These are phyloP conservation scores for Lanistes nyassanus DNA, from an alignment of 1,140 invertebrate genomes.

Conservation along the genomic window DNA sequence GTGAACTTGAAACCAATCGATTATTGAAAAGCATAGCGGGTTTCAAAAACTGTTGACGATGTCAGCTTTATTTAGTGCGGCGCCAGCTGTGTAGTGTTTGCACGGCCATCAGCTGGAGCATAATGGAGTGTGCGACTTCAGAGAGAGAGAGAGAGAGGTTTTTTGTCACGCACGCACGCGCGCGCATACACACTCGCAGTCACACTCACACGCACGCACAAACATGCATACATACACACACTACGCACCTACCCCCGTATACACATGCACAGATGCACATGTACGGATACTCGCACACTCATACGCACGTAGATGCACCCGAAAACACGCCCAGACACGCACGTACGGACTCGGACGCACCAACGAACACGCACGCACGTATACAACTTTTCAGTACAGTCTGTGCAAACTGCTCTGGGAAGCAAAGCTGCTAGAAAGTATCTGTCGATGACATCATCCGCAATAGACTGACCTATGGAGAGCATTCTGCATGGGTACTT, in stretches of 20 bases:
- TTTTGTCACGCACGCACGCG: neutral
- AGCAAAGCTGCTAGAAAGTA: no score
- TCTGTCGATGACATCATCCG: no score
- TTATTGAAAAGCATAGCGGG: neutral
- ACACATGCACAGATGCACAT: slow-evolving; percentile 22
- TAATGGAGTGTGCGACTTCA: no score
- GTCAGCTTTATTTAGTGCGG: neutral
- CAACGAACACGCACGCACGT: no score
- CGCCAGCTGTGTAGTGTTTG: neutral
- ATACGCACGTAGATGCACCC: slow-evolving; percentile 29
- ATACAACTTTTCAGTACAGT: no score
- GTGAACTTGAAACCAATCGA: no score
- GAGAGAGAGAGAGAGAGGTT: no score
- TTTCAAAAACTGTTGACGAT: neutral
- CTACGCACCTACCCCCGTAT: neutral
- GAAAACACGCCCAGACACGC: slow-evolving; percentile 13
- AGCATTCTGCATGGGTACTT: no score
- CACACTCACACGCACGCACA: neutral
- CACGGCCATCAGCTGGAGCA: neutral
- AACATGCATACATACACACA: neutral
- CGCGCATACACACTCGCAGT: neutral
- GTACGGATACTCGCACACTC: slow-evolving; percentile 34
- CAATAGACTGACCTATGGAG: no score
- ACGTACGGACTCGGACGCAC: slow-evolving; percentile 32
- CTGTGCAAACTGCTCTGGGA: no score